A percentile compares a stretch with the other conserved stretches of the same genome.
Conservation (phyloP, 2,888 invertebrate species). For the Macropis europaea region DNA sequence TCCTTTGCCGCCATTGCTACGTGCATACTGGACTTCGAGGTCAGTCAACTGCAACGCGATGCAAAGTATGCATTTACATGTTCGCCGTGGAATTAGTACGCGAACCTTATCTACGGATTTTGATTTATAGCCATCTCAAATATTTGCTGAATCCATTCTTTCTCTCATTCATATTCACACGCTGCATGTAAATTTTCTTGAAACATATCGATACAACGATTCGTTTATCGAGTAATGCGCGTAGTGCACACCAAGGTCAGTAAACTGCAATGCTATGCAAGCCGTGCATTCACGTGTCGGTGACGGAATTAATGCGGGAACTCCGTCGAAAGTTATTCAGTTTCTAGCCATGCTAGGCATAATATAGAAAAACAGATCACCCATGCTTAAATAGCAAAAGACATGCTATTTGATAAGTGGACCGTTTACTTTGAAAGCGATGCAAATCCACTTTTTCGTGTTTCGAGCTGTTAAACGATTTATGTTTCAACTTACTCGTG, state of each 20-base stretch:
- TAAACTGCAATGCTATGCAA: constrained; percentile 60
- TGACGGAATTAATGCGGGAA: constrained; percentile 24
- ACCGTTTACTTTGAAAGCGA: no score
- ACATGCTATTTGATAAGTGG: no score
- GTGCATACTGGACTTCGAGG: constrained; percentile 59
- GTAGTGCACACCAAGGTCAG: constrained; percentile 54
- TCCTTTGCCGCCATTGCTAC: constrained; percentile 43
- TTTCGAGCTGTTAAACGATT: no score
- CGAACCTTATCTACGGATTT: constrained; percentile 17
- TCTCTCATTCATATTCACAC: neutral
- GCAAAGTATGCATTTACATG: constrained; percentile 53
- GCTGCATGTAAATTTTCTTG: neutral
- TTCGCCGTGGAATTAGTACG: constrained; percentile 32
- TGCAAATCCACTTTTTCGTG: no score
- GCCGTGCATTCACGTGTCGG: constrained; percentile 46
- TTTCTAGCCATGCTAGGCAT: constrained; percentile 4
- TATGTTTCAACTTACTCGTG: no score
- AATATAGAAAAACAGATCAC: neutral
- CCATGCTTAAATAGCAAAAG: no score
- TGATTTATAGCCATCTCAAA: constrained; percentile 1
- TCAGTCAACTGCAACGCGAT: constrained; percentile 71
- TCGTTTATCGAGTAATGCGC: constrained; percentile 4
- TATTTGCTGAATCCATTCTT: neutral
- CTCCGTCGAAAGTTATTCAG: constrained; percentile 20
- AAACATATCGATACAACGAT: neutral